phyloP scores from a whole-genome alignment of 2,113 vertebrate species.

The Reinhardtius hippoglossoides region DNA sequence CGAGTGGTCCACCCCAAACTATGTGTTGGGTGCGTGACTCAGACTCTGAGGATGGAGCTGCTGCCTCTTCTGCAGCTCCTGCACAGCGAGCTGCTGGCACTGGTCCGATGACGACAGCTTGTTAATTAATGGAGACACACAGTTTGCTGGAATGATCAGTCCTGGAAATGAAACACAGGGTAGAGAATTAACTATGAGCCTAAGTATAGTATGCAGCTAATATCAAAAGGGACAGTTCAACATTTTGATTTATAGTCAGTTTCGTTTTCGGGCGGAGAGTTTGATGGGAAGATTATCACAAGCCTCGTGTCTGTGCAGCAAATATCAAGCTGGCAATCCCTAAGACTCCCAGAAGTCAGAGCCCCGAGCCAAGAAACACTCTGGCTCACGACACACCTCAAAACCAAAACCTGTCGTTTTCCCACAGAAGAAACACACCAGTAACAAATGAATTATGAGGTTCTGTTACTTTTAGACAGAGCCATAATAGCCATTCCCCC shows the following conservation, averaged over 20 bases:
- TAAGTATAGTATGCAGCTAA: neutral
- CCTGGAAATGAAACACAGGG: slow-evolving; percentile 78
- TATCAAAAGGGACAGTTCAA: neutral
- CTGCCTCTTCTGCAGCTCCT: slow-evolving; percentile 97
- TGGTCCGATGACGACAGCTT: slow-evolving; percentile 97
- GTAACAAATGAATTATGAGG: no score
- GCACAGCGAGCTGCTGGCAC: slow-evolving; percentile 95
- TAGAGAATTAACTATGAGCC: neutral
- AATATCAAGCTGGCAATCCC: neutral
- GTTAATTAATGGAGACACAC: slow-evolving; percentile 92
- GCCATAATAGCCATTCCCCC: no score
- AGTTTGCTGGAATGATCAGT: slow-evolving; percentile 97
- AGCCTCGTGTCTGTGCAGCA: no score
- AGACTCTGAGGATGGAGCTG: slow-evolving; percentile 98
- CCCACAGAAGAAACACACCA: neutral
- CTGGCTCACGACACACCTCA: neutral
- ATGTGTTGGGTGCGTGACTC: slow-evolving; percentile 86
- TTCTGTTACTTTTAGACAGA: no score
- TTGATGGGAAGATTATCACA: neutral
- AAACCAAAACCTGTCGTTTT: neutral
- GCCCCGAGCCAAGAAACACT: neutral
- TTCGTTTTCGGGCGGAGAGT: neutral
- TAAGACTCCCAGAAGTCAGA: neutral
- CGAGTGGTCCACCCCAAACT: slow-evolving; percentile 41
- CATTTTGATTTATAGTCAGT: neutral